Evolutionary conservation across 2,888 invertebrate genomes (phyloP).

Genomic region (Endotricha flammealis): DNA sequence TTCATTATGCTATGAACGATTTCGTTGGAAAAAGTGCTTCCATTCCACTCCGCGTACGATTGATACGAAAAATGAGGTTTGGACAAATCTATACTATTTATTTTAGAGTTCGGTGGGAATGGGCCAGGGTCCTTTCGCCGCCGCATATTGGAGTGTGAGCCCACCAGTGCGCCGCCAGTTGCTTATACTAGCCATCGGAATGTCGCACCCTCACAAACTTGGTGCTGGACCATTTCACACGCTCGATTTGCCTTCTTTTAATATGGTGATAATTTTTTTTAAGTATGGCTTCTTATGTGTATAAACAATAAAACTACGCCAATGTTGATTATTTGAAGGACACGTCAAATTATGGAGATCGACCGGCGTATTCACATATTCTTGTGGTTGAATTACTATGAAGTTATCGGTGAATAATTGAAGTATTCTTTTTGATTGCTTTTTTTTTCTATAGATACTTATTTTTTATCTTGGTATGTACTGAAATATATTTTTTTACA

Average conservation of each 20-base stretch:
- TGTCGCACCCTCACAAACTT: conserved; percentile 35
- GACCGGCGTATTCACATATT: neutral
- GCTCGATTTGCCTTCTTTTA: conserved; percentile 51
- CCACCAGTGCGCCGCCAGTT: conserved; percentile 43
- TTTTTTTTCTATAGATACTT: too few relatives aligned
- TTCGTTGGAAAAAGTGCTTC: too few relatives aligned
- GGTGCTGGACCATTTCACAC: conserved; percentile 50
- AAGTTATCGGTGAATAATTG: too few relatives aligned
- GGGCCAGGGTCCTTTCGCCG: conserved; percentile 48
- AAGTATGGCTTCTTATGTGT: neutral
- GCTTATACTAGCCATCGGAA: conserved; percentile 36
- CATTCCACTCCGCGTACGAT: too few relatives aligned
- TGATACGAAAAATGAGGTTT: too few relatives aligned
- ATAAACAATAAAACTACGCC: neutral
- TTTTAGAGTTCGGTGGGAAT: conserved; percentile 38
- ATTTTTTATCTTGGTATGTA: neutral
- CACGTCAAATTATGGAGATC: neutral
- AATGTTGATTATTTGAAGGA: neutral
- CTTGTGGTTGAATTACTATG: neutral
- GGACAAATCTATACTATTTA: too few relatives aligned
- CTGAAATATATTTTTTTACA: conserved; percentile 28
- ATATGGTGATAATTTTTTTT: conserved; percentile 34
- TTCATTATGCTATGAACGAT: too few relatives aligned
- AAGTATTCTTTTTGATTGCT: too few relatives aligned
- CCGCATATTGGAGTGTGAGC: conserved; percentile 50